phyloP scores from a whole-genome alignment of 2,113 vertebrate genomes.

The Pampusana beccarii region DNA sequence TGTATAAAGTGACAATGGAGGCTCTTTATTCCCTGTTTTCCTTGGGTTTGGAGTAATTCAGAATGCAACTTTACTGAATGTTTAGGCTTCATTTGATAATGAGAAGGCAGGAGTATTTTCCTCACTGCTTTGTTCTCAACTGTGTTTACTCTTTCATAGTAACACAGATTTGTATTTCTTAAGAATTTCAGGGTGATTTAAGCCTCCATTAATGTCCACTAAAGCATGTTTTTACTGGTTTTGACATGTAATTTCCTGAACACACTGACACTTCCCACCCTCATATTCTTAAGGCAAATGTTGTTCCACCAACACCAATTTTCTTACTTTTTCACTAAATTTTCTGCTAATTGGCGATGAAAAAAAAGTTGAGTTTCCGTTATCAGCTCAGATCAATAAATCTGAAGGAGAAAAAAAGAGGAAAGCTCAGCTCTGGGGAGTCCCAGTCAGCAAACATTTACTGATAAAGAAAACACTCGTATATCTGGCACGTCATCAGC shows the following conservation, averaged over 20 bases:
- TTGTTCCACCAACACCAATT: background rate
- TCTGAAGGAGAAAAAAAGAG: constrained; percentile 53
- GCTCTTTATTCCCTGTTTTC: background rate
- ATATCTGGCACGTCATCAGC: constrained; percentile 80
- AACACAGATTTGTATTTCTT: background rate
- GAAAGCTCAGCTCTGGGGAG: constrained; percentile 62
- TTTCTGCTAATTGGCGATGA: background rate
- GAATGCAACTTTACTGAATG: background rate
- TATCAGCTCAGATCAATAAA: constrained; percentile 60
- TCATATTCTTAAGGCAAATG: background rate
- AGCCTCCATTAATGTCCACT: background rate
- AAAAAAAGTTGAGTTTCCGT: background rate
- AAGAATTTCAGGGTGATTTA: constrained; percentile 40
- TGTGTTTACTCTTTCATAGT: background rate
- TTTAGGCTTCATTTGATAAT: background rate
- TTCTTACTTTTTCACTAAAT: background rate
- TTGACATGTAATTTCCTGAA: constrained; percentile 38
- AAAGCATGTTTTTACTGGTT: background rate
- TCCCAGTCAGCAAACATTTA: constrained; percentile 74
- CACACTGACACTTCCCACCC: background rate
- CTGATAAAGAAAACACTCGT: constrained; percentile 79
- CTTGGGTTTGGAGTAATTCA: background rate
- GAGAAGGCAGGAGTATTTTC: background rate
- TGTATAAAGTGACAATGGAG: background rate
- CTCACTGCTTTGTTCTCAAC: background rate